phyloP scores from a whole-genome alignment of 1,140 invertebrate species.

The Nylanderia fulva region DNA sequence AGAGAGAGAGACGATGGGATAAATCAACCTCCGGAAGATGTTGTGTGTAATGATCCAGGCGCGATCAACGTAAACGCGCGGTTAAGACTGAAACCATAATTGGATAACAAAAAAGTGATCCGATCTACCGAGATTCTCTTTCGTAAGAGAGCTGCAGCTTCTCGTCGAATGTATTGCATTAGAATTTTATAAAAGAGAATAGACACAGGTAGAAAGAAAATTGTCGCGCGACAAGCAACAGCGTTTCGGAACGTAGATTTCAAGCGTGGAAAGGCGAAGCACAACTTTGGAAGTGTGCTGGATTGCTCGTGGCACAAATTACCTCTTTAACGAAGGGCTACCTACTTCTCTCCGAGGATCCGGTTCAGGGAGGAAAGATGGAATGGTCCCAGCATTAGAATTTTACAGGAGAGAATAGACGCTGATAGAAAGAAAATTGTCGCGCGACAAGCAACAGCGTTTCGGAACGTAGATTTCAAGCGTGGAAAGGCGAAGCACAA shows the following conservation, averaged over 20 bases:
- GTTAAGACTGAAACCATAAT: conserved; percentile 19
- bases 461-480: too few species aligned
- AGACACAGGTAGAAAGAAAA: neutral
- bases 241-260: conserved; percentile 3
- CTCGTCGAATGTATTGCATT: neutral
- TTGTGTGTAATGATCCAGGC: conserved; percentile 57
- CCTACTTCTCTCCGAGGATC: too few species aligned
- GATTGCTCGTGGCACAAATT: too few species aligned
- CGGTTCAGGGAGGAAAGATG: too few species aligned
- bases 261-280: conserved; percentile 30
- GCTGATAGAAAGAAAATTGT: too few species aligned
- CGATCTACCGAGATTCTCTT: neutral
- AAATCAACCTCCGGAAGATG: conserved; percentile 68
- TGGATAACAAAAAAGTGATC: conserved; percentile 13
- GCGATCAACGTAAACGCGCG: conserved; percentile 58
- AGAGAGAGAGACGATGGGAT: conserved; percentile 17
- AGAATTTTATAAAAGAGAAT: neutral
- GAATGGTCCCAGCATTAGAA: too few species aligned
- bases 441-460: too few species aligned
- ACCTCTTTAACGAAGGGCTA: too few species aligned
- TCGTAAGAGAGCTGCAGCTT: neutral
- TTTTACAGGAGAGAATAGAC: too few species aligned
- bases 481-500: too few species aligned
- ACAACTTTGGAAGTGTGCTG: too few species aligned
- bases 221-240: conserved; percentile 17